These are phyloP conservation scores for Leucophenga varia DNA, from an alignment of 1,140 invertebrate species.

Conservation along the genomic window DNA sequence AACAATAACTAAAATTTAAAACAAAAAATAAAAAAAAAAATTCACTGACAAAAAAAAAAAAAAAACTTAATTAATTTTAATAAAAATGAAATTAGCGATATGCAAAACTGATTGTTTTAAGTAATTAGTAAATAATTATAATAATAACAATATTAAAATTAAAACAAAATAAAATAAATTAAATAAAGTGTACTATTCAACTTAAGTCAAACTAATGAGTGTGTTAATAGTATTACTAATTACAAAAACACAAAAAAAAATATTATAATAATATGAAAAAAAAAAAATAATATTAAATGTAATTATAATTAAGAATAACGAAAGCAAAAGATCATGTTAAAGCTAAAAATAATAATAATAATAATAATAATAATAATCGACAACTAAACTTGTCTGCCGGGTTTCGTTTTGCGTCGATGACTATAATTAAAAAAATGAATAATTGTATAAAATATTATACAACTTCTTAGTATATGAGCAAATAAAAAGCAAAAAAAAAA, in stretches of 20 bases:
- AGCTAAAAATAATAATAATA: no score
- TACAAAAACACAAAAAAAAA: constrained; percentile 45
- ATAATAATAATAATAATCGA: no score
- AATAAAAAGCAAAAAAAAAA: no score
- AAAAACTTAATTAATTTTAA: constrained; percentile 39
- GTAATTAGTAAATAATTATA: constrained; percentile 13
- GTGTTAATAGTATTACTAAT: constrained; percentile 47
- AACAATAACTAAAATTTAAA: constrained; percentile 1
- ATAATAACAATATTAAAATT: constrained; percentile 22
- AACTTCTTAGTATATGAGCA: no score
- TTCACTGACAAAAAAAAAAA: constrained; percentile 20
- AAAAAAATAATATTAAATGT: no score
- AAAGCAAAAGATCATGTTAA: no score
- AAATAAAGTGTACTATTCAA: constrained; percentile 26
- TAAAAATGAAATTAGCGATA: constrained; percentile 19
- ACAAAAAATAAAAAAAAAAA: neutral
- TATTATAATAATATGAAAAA: constrained; percentile 10
- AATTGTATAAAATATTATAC: no score
- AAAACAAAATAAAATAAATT: constrained; percentile 22
- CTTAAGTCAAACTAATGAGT: constrained; percentile 51
- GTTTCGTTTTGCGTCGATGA: no score
- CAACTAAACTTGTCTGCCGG: no score
- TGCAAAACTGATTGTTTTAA: neutral
- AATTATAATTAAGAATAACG: no score
- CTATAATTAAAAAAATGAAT: no score